phyloP scores from a whole-genome alignment of 2,113 vertebrate species.

The Trogon surrucura region DNA sequence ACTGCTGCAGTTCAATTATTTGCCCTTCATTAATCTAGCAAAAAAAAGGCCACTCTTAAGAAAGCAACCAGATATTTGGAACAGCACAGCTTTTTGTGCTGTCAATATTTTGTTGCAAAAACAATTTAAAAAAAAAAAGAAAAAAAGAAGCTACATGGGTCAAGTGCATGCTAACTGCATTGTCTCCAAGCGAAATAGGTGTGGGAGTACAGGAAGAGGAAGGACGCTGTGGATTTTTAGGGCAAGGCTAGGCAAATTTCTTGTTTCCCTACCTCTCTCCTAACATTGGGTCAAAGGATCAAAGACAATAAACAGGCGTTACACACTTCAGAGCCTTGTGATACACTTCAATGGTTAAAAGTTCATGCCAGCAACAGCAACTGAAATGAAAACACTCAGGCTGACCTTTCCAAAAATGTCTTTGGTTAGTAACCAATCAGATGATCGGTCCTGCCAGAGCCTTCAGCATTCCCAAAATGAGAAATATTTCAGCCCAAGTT shows the following conservation, averaged over 20 bases:
- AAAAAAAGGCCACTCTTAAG: neutral
- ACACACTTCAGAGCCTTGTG: neutral
- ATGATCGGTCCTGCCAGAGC: neutral
- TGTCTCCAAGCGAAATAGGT: neutral
- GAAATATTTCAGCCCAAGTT: neutral
- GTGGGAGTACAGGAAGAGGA: neutral
- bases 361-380: neutral
- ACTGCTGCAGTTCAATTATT: neutral
- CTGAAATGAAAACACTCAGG: constrained; percentile 9
- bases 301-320: neutral
- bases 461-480: neutral
- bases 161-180: neutral
- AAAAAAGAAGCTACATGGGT: neutral
- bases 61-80: neutral
- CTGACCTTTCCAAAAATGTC: constrained; percentile 4
- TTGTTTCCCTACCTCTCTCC: neutral
- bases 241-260: neutral
- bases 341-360: neutral
- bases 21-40: neutral
- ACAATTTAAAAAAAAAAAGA: too few relatives aligned
- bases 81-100: neutral
- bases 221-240: neutral
- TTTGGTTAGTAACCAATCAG: constrained; percentile 9
- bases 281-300: neutral
- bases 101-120: neutral